Percentiles rank a stretch among this genome's conserved stretches.
phyloP scores from a whole-genome alignment of 2,113 vertebrate species.

The Neoarius graeffei region DNA sequence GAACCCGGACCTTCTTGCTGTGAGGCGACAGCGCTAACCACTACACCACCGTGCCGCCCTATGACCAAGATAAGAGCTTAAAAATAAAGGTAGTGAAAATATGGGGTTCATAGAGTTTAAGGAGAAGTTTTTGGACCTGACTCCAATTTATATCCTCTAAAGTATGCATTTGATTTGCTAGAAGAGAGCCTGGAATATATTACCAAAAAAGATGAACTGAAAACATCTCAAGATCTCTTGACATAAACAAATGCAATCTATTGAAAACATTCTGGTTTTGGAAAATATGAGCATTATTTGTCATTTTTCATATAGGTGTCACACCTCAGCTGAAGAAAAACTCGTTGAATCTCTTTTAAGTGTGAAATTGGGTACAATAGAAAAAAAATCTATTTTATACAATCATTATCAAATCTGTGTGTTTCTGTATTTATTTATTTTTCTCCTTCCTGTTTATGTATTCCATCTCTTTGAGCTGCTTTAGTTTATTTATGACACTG shows the following conservation, averaged over 20 bases:
- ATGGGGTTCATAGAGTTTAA: not conserved
- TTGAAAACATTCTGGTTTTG: not conserved
- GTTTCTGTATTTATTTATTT: slow-evolving; percentile 29
- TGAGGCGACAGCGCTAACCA: no score
- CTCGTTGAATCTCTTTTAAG: not conserved
- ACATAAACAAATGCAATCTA: not conserved
- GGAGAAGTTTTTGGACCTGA: not conserved
- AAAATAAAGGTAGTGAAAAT: no score
- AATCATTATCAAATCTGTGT: slow-evolving; percentile 21
- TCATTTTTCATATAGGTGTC: not conserved
- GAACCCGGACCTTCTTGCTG: no score
- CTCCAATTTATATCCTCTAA: not conserved
- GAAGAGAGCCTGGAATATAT: not conserved
- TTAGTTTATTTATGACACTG: slow-evolving; percentile 58
- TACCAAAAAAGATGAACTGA: not conserved
- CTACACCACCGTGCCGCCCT: no score
- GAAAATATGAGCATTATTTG: not conserved
- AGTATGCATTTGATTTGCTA: not conserved
- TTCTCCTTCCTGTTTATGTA: slow-evolving; percentile 55
- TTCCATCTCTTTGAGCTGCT: slow-evolving; percentile 58
- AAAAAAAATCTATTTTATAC: slow-evolving; percentile 14
- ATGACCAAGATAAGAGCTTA: no score
- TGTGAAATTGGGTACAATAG: slow-evolving; percentile 26
- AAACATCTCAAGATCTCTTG: not conserved
- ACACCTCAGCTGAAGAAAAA: not conserved